Conservation (phyloP, 1,140 invertebrate species). For the Scaptomyza hsui region DNA sequence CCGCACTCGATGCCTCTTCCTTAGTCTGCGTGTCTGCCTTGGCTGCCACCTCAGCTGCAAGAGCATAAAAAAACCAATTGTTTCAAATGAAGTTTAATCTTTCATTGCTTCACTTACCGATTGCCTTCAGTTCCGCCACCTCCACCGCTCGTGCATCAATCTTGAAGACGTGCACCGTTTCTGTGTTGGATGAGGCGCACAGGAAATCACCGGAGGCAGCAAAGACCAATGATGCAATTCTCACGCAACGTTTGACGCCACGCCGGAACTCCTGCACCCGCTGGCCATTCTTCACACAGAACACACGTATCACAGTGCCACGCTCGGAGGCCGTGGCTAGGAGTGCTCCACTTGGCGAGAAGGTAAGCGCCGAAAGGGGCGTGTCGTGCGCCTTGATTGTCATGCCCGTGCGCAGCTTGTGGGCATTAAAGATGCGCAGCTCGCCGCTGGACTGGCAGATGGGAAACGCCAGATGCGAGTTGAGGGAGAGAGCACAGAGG, state of each 20-base stretch:
- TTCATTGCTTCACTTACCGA: slow-evolving; percentile 49
- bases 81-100: too few relatives aligned
- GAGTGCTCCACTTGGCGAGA: slow-evolving; percentile 93
- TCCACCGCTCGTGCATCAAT: slow-evolving; percentile 85
- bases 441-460: slow-evolving; percentile 96
- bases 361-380: slow-evolving; percentile 96
- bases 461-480: slow-evolving; percentile 97
- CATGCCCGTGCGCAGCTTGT: slow-evolving; percentile 96
- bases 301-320: slow-evolving; percentile 99
- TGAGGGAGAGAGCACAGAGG: slow-evolving; percentile 95
- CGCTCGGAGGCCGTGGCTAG: slow-evolving; percentile 98
- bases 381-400: slow-evolving; percentile 98
- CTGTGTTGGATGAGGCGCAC: slow-evolving; percentile 97
- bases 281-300: slow-evolving; percentile 93
- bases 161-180: slow-evolving; percentile 99
- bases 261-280: slow-evolving; percentile 97
- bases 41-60: slow-evolving; percentile 64
- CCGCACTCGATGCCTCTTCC: slow-evolving; percentile 6
- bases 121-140: slow-evolving; percentile 62
- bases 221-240: slow-evolving; percentile 96
- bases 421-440: slow-evolving; percentile 98
- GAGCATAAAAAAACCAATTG: background rate
- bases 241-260: slow-evolving; percentile 97
- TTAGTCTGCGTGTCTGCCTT: slow-evolving; percentile 45
- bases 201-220: slow-evolving; percentile 95